Base-by-base conservation (phyloP, 2,888 invertebrate genomes). In the Pandemis heparana region DNA sequence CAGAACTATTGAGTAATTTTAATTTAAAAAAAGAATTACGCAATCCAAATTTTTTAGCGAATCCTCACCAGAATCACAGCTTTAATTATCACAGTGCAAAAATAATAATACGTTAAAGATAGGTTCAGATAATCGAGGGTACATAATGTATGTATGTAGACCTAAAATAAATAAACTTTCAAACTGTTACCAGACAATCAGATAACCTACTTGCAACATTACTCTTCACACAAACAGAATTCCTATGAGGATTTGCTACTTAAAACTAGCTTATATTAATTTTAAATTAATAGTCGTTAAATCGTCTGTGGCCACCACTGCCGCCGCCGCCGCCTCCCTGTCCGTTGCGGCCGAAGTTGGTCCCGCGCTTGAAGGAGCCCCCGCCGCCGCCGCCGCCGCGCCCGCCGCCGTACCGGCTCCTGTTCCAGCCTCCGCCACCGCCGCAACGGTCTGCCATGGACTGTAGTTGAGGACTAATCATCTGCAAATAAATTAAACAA, bases 381-480 rank as follows among this genome's bases (percentile, higher is more conserved):
- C 95, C 92, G 18, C 94, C 94, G 1, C 94, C 93, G 72, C 95
- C 91, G 48, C 94, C 87, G n/a, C 87, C 89, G 48, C 88, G 87
- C 14, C 94, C 91, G 48, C 86, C 86, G 9, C 91, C 94, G 74
- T 91, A 95, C 51, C 95, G 88, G 80, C 88, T 95, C 70, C 95
- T 92, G 80, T 95, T 95, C 94, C 95, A 94, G 79, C 96, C 95
- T 41, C 95, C 95, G 71, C 95, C 95, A 32, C 95, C 96, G 67
- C 95, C 96, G 76, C 95, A 96, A 59, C 96, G 95, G 79, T 95
- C 95, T 7, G 97, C 97, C 95, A 98, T 95, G 81, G 97, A 97
- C 82, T 96, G 95, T 62, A 99, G 95, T 87, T 98, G 97, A 65
- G 98, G 98, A 87, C 97, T 98, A 74, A 99, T 95, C 78, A 96